Evolutionary conservation across 2,113 vertebrate genomes (phyloP), one percentile per base, ranked within the genome.

Genomic region (Chroicocephalus ridibundus): DNA sequence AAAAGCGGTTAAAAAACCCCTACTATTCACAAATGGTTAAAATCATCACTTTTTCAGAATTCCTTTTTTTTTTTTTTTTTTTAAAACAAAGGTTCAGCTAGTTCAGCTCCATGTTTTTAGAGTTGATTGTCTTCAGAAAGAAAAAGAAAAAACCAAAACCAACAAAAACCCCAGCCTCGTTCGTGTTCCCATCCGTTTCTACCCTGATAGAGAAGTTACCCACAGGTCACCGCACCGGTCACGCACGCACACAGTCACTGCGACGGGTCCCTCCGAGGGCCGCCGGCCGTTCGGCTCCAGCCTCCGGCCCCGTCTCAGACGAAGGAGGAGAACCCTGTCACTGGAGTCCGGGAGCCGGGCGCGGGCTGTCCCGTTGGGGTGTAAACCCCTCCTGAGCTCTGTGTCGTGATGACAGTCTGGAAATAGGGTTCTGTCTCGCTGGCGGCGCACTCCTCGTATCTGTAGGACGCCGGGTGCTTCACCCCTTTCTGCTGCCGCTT

Each of bases 271-370:
- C 51, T 42, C 68, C 31, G 4, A 26, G 68, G 31, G 75, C 38
- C 9, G 9, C 77, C 4, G 34, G 94, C 5, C 6, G 4, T n/a
- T 52, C 4, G 8, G 36, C 91, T 46, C 55, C 27, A 49, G 34
- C 57, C 82, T 74, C 82, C 83, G 52, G 27, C 54, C 44, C 78
- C 4, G 18, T 31, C 94, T 99, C 98, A 99, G 96, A 99, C 99
- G 13, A 99, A 99, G 31, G 99, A 99, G 52, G 99, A 99, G 98
- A 99, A 99, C 57, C 99, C 99, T 31, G 99, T 99, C 95, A 99
- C 98, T 22, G 99, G 99, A 88, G 99, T 99, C 96, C 99, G 98
- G 57, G 99, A 98, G 95, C 99, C 98, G 2, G 99, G 98, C 0
- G 98, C 98, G 0, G 98, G 99, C 96, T 99, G 99, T 47, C 98